Percentiles rank a stretch among this genome's conserved stretches.
Evolutionary conservation across 2,113 vertebrate genomes (phyloP).

Genomic region (Hydrochoerus hydrochaeris): DNA sequence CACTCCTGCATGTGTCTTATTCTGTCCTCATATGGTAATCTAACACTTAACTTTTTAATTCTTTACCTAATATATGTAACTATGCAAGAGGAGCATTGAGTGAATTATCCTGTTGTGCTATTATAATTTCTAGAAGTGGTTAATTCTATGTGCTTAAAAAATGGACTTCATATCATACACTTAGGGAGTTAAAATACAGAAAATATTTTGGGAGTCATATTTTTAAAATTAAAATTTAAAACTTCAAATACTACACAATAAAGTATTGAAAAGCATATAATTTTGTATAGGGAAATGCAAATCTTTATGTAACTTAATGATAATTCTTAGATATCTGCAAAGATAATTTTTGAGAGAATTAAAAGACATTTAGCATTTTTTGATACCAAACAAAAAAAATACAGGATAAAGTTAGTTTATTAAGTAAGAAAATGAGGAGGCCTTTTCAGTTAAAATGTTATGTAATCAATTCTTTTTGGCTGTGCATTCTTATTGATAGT

Average conservation of each 20-base stretch:
- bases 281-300: neutral
- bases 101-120: neutral
- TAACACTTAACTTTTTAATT: neutral
- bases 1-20: neutral
- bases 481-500: neutral
- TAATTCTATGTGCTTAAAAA: neutral
- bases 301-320: neutral
- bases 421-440: neutral
- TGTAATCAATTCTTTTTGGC: neutral
- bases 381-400: neutral
- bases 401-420: neutral
- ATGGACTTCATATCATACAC: neutral
- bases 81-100: neutral
- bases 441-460: neutral
- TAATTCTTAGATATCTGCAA: neutral
- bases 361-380: neutral
- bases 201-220: neutral
- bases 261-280: neutral
- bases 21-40: neutral
- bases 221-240: conserved; percentile 42
- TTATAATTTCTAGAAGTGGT: neutral
- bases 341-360: neutral
- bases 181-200: neutral
- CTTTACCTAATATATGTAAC: neutral
- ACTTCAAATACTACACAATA: neutral